Base-by-base conservation (phyloP, 2,888 invertebrate genomes). In the Cheilosia variabilis region DNA sequence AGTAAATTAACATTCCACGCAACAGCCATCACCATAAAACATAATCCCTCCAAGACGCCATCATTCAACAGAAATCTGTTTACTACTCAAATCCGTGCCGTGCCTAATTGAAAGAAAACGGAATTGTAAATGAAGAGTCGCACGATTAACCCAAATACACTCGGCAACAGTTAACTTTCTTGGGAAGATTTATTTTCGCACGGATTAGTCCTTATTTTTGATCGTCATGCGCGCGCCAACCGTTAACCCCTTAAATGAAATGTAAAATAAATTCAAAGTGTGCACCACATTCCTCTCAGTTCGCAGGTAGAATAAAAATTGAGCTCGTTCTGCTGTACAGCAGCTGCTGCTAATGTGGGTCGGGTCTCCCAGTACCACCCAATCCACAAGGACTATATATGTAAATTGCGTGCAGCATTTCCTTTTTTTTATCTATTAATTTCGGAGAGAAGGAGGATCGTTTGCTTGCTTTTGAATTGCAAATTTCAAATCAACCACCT, bases 211-310 rank as follows among this genome's bases (percentile, higher is more conserved):
- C 57, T 52, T 83, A 17, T 47, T 82, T 53, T 57, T 69, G 45
- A 65, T 84, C 63, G 69, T 50, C 55, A 31, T 57, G 68, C 55
- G 66, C 60, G 62, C 60, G 57, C 43, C 24, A 62, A 15, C 58
- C 69, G 43, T 78, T 66, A 68, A 79, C 72, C 72, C 63, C 31
- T 86, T 71, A 71, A 80, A 86, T 86, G 55, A 80, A 76, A 76
- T 86, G 80, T 81, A 71, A 80, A 86, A 72, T 86, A 62, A 76
- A 76, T 77, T 81, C 62, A 52, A 66, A 86, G 65, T 86, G 75
- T 45, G 22, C 53, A 41, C 63, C 43, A 19, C 68, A 43, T 47
- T 68, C 47, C 41, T 53, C 15, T 45, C 69, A 75, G 75, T 24
- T 53, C 17, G 63, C 69, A 75, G 75, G 75, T 75, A 55, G 62